Conservation (phyloP, 1,140 invertebrate species). For the Tetragnatha versicolor region DNA sequence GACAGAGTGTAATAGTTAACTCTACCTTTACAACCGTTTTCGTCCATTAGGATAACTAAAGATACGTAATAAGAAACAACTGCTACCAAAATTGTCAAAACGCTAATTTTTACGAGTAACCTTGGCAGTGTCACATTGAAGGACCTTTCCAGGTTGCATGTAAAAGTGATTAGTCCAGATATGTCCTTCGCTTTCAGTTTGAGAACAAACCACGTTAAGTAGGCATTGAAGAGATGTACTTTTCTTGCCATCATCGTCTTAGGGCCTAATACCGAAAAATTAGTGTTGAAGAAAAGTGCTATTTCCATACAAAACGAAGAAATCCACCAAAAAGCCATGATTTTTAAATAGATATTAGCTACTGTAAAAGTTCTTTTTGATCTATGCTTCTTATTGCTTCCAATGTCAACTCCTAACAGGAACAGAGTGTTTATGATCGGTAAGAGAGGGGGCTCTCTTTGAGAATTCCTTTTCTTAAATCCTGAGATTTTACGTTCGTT, state of each 20-base stretch:
- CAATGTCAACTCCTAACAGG: not conserved
- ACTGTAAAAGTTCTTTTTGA: not conserved
- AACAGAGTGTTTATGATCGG: not conserved
- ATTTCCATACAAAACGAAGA: not conserved
- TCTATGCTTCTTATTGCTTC: too few species aligned
- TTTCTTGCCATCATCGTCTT: not conserved
- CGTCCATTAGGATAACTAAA: not conserved
- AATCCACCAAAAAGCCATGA: not conserved
- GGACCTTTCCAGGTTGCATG: not conserved
- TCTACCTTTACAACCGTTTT: not conserved
- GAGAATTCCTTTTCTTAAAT: too few species aligned
- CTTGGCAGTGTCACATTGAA: not conserved
- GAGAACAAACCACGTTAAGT: not conserved
- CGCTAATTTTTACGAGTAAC: not conserved
- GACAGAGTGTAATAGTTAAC: not conserved
- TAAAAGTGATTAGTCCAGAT: not conserved
- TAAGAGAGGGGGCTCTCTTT: too few species aligned
- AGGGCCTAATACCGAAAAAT: not conserved
- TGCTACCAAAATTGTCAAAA: not conserved
- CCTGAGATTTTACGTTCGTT: too few species aligned
- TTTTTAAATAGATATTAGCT: not conserved
- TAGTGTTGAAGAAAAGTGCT: not conserved
- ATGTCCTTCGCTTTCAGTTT: not conserved
- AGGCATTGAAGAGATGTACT: not conserved
- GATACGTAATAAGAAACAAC: not conserved